These are phyloP conservation scores for Perithous albicinctus DNA, from an alignment of 2,888 invertebrate species.

Conservation along the genomic window DNA sequence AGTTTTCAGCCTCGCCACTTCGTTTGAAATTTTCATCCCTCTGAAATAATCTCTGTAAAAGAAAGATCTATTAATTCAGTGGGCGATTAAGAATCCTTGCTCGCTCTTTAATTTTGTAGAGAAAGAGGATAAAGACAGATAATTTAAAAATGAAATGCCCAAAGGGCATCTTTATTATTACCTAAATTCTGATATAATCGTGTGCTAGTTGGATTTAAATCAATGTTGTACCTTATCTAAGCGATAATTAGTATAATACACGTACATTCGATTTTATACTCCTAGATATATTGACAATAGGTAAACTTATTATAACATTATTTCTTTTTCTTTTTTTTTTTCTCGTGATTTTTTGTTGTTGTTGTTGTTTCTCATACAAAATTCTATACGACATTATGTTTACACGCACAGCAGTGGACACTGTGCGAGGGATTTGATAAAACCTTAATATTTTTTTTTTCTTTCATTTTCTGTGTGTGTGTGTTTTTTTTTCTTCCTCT, in stretches of 20 bases:
- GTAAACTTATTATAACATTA: conserved; percentile 72
- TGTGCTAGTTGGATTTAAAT: conserved; percentile 78
- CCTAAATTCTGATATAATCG: conserved; percentile 81
- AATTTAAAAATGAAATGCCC: conserved; percentile 81
- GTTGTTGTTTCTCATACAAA: conserved; percentile 76
- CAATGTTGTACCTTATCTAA: conserved; percentile 76
- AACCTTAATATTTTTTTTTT: conserved; percentile 55
- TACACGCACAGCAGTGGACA: conserved; percentile 69
- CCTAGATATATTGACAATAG: conserved; percentile 74
- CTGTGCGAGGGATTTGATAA: conserved; percentile 68
- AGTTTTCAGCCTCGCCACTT: background rate
- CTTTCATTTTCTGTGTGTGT: conserved; percentile 46
- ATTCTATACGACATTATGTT: conserved; percentile 75
- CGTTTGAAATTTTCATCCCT: too few species aligned
- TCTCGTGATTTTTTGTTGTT: conserved; percentile 51
- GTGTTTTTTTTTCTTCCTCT: conserved; percentile 52
- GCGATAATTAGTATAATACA: conserved; percentile 82
- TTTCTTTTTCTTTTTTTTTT: conserved; percentile 59
- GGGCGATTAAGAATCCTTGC: background rate
- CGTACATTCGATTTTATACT: conserved; percentile 78
- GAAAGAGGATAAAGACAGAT: conserved; percentile 51
- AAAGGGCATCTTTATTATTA: conserved; percentile 82
- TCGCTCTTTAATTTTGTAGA: background rate
- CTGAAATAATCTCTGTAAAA: too few species aligned
- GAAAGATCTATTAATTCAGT: conserved; percentile 40